Base-by-base conservation (phyloP, 2,797 vertebrate species). In the Thaleichthys pacificus region DNA sequence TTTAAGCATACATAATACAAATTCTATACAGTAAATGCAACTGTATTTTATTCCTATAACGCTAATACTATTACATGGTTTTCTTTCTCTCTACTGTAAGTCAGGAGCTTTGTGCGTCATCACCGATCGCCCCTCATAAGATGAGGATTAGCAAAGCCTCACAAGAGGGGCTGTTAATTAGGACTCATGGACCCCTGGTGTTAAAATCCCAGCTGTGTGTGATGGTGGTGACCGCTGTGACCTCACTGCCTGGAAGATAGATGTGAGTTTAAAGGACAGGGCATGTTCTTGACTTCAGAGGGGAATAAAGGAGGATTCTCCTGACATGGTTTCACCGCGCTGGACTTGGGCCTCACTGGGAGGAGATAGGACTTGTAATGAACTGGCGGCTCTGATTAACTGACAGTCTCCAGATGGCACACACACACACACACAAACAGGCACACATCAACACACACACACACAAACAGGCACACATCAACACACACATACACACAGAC, bases 121-220 rank as follows among this genome's bases (percentile, higher is more conserved):
- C 42, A 47, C 8, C 9, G 11, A 14, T 47, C 42, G 9, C 42
- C 42, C 42, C 42, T 47, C 9, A 47, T 47, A 2, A 57, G 54
- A 57, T 2, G 54, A 57, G n/a, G n/a, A 57, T 21, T 5, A 57
- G 54, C 54, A 57, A n/a, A 19, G n/a, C n/a, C 54, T 8, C 17
- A 57, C 19, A 19, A 15, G 54, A 21, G 54, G 17, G 54, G 19
- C 5, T 68, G 21, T 17, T 9, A 14, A 47, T 47, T 47, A 47
- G 42, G 42, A 30, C 3, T 30, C 42, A 12, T 3, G 12, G 9
- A 8, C 3, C 42, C 11, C 42, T 4, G 11, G 62, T 74, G 72
- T 69, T 68, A 69, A 56, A 69, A 68, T 72, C 32, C 49, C 58
- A 61, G 4, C 58, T 24, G 12, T 24, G 58, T 28, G 24, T 56